Percentiles rank a stretch among this genome's conserved stretches.
These are phyloP conservation scores for Muntiacus reevesi DNA, from an alignment of 2,113 vertebrate genomes.

Conservation along the genomic window DNA sequence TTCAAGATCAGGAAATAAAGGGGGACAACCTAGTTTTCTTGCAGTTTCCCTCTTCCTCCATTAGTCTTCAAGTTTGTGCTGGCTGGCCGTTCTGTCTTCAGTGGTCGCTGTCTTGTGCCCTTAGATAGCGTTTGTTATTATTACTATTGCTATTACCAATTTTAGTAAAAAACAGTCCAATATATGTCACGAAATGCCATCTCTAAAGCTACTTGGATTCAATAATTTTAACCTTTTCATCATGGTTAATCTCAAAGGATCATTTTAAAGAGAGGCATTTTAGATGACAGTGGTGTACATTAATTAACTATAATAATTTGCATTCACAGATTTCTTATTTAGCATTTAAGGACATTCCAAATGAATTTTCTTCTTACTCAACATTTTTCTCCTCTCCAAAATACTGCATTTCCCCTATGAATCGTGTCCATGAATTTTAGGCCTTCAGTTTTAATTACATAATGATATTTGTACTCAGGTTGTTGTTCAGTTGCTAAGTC, in stretches of 20 bases:
- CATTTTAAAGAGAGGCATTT: not conserved
- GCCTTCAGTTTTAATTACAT: not conserved
- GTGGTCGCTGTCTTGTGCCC: not conserved
- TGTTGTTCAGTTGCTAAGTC: not conserved
- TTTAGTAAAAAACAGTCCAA: not conserved
- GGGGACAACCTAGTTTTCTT: not conserved
- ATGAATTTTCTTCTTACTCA: not conserved
- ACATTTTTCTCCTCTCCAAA: not conserved
- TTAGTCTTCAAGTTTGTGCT: not conserved
- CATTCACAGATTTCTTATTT: not conserved
- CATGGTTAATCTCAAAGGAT: not conserved
- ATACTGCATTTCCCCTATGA: not conserved
- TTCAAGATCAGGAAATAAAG: not conserved
- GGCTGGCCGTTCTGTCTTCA: not conserved
- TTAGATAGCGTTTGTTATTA: not conserved
- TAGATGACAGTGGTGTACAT: not conserved
- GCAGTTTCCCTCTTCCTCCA: accelerated
- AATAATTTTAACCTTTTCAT: not conserved
- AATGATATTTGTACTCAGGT: not conserved
- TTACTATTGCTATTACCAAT: not conserved
- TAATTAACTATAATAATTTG: not conserved
- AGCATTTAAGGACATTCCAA: not conserved
- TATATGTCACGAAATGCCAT: not conserved
- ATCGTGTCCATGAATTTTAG: not conserved
- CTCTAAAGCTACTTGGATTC: not conserved